These are phyloP conservation scores for Anolis carolinensis DNA, from an alignment of 2,113 vertebrate genomes.

Conservation along the genomic window DNA sequence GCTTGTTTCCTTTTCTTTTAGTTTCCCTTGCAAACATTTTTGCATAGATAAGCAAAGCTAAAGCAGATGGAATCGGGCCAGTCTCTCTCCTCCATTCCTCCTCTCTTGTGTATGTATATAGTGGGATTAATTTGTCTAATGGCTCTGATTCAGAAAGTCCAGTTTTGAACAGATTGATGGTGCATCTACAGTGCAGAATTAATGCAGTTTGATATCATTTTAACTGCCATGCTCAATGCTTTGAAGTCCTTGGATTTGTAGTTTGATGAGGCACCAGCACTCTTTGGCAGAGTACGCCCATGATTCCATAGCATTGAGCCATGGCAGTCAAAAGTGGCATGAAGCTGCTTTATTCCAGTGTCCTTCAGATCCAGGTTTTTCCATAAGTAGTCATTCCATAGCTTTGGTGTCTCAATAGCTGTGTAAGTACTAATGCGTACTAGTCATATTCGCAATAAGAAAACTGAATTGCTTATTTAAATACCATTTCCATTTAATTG, in stretches of 20 bases:
- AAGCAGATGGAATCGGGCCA: constrained; percentile 21
- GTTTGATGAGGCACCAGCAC: too few relatives aligned
- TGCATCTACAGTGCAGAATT: too few relatives aligned
- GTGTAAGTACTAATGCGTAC: background rate
- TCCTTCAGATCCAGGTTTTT: background rate
- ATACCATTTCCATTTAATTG: background rate
- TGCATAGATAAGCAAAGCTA: constrained; percentile 21
- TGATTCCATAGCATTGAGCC: too few relatives aligned
- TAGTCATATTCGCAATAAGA: background rate
- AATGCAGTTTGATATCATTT: too few relatives aligned
- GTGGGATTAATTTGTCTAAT: background rate
- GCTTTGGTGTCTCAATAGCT: constrained; percentile 13
- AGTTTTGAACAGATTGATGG: background rate
- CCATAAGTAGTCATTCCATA: constrained; percentile 1
- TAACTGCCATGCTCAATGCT: too few relatives aligned
- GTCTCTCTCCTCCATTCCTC: background rate
- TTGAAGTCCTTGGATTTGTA: too few relatives aligned
- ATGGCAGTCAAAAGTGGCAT: too few relatives aligned
- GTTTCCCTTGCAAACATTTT: constrained; percentile 13
- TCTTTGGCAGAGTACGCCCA: too few relatives aligned
- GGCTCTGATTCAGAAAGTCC: background rate
- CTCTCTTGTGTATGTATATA: background rate
- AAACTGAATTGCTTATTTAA: background rate
- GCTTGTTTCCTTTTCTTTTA: background rate
- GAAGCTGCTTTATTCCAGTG: too few relatives aligned